Evolutionary conservation across 2,113 vertebrate species (phyloP).

Genomic region (Colius striatus): DNA sequence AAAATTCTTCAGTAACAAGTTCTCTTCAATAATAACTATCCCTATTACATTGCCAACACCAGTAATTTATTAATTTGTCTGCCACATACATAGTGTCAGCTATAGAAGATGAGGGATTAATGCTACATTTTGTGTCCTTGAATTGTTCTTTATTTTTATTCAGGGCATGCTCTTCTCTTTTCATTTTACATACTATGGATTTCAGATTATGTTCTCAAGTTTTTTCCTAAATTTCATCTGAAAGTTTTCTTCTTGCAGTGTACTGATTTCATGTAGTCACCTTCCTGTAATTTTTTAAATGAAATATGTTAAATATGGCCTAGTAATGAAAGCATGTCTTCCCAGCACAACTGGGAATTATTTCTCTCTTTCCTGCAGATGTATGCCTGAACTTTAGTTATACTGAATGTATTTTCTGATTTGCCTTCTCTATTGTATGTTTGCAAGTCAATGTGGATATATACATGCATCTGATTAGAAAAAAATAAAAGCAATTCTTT

Average conservation of each 20-base stretch:
- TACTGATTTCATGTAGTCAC: neutral
- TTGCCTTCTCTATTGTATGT: neutral
- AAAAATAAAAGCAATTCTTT: neutral
- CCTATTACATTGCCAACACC: constrained; percentile 10
- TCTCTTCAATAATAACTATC: constrained; percentile 28
- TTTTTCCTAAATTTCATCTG: neutral
- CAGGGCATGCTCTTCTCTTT: neutral
- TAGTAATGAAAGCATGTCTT: neutral
- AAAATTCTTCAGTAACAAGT: constrained; percentile 41
- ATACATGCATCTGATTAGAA: neutral
- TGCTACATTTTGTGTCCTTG: neutral
- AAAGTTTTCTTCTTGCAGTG: neutral
- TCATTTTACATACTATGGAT: neutral
- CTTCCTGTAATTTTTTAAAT: neutral
- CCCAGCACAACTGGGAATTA: neutral
- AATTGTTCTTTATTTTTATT: neutral
- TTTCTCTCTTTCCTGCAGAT: neutral
- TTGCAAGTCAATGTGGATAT: neutral
- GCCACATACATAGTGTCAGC: neutral
- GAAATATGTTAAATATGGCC: neutral
- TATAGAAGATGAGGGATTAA: neutral
- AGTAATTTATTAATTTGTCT: constrained; percentile 50
- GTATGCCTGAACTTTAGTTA: neutral
- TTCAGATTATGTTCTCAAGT: neutral
- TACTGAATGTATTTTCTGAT: neutral